phyloP scores from a whole-genome alignment of 2,888 invertebrate species.

The Pilophorus perplexus region DNA sequence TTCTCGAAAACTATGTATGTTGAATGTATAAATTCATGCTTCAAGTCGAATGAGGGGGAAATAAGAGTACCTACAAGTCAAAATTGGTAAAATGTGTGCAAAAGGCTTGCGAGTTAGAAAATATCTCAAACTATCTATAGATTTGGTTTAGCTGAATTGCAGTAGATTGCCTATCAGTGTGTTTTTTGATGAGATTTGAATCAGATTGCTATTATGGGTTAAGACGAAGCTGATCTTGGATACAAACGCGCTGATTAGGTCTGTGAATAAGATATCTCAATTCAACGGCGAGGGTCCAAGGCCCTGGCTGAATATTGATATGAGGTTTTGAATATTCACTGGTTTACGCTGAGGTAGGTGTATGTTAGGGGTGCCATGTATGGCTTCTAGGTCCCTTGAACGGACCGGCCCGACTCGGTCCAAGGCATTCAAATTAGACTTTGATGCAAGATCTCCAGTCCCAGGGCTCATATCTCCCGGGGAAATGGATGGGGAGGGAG shows the following conservation, averaged over 20 bases:
- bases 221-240: slow-evolving; percentile 3
- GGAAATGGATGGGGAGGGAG: slow-evolving; percentile 12
- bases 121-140: too few relatives aligned
- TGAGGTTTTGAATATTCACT: slow-evolving; percentile 34
- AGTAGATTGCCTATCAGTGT: too few relatives aligned
- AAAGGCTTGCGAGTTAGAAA: too few relatives aligned
- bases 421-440: slow-evolving; percentile 36
- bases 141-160: too few relatives aligned
- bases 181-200: too few relatives aligned
- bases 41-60: too few relatives aligned
- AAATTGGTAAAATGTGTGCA: too few relatives aligned
- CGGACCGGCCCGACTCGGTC: slow-evolving; percentile 1
- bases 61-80: too few relatives aligned
- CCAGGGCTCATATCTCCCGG: slow-evolving; percentile 16
- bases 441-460: slow-evolving; percentile 33
- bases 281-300: slow-evolving; percentile 9
- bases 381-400: slow-evolving; percentile 12
- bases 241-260: slow-evolving; percentile 26
- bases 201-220: too few relatives aligned
- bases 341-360: slow-evolving; percentile 6
- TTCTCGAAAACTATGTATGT: too few relatives aligned
- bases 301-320: slow-evolving; percentile 27
- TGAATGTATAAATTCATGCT: too few relatives aligned
- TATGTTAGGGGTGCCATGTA: slow-evolving; percentile 16
- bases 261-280: slow-evolving; percentile 25